Conservation (phyloP, 2,797 vertebrate species). For the Melopsittacus undulatus region DNA sequence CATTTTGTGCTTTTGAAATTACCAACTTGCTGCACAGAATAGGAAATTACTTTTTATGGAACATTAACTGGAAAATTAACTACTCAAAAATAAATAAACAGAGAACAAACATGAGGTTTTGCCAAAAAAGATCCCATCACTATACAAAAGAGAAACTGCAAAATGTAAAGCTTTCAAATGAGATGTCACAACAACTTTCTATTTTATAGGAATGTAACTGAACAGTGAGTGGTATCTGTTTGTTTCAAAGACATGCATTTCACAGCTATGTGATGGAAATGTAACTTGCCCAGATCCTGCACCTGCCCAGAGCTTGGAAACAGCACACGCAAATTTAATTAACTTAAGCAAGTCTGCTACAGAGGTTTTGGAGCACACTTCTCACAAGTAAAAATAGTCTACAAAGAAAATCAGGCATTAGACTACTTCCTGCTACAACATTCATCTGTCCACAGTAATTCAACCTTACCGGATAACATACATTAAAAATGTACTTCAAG, state of each 20-base stretch:
- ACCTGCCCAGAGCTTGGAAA: neutral
- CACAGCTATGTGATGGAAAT: neutral
- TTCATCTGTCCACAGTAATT: conserved; percentile 42
- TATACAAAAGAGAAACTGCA: neutral
- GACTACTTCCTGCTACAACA: conserved; percentile 40
- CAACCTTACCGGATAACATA: conserved; percentile 41
- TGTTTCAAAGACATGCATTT: neutral
- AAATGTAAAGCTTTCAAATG: neutral
- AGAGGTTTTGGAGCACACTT: neutral
- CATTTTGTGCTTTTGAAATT: neutral
- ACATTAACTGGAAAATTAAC: neutral
- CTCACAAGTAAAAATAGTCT: conserved; percentile 41
- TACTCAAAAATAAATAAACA: neutral
- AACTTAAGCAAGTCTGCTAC: neutral
- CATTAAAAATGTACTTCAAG: conserved; percentile 28
- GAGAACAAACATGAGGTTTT: neutral
- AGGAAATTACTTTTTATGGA: neutral
- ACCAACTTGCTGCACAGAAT: neutral
- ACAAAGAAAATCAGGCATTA: conserved; percentile 51
- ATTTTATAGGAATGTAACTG: neutral
- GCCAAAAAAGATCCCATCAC: neutral
- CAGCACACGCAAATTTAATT: neutral
- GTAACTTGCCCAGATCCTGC: neutral
- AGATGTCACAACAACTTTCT: neutral
- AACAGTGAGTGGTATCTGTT: neutral